A percentile compares a stretch with the other conserved stretches of the same genome.
Evolutionary conservation across 2,888 invertebrate species (phyloP).

Genomic region (Drosophila tripunctata): DNA sequence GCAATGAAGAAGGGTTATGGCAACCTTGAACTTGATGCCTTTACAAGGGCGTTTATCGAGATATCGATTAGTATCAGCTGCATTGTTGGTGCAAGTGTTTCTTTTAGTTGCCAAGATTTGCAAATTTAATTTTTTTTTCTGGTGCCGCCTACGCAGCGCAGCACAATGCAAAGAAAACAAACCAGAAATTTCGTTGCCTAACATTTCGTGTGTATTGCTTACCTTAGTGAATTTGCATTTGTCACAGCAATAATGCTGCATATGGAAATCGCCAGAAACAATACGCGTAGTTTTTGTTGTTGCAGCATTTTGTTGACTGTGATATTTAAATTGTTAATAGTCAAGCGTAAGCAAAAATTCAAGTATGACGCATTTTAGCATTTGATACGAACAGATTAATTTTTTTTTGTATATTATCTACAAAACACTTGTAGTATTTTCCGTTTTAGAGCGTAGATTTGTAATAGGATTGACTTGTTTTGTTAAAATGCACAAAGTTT

Average conservation of each 20-base stretch:
- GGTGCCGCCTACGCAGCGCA: slow-evolving; percentile 11
- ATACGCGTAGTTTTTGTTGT: slow-evolving; percentile 40
- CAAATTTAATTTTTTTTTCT: slow-evolving; percentile 6
- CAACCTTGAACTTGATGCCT: slow-evolving; percentile 70
- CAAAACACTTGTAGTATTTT: not conserved
- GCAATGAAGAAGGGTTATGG: too few relatives aligned
- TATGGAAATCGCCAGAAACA: slow-evolving; percentile 21
- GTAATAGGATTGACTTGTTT: slow-evolving; percentile 14
- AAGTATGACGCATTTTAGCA: slow-evolving; percentile 35
- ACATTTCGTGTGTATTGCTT: slow-evolving; percentile 15
- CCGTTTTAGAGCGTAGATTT: slow-evolving; percentile 9
- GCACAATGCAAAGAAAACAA: slow-evolving; percentile 5
- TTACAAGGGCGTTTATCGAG: slow-evolving; percentile 26
- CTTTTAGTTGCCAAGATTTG: not conserved
- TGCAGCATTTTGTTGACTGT: slow-evolving; percentile 39
- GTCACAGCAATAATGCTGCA: slow-evolving; percentile 26
- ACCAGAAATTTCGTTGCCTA: slow-evolving; percentile 32
- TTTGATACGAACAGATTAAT: not conserved
- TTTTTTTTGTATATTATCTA: not conserved
- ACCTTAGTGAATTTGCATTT: slow-evolving; percentile 40
- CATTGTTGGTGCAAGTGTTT: not conserved
- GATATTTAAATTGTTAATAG: slow-evolving; percentile 31
- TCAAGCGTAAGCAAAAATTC: slow-evolving; percentile 26
- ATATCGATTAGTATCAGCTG: slow-evolving; percentile 42
- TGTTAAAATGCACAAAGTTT: slow-evolving; percentile 29